Conservation (phyloP, 2,888 invertebrate genomes). For the Reticulitermes lucifugus region DNA sequence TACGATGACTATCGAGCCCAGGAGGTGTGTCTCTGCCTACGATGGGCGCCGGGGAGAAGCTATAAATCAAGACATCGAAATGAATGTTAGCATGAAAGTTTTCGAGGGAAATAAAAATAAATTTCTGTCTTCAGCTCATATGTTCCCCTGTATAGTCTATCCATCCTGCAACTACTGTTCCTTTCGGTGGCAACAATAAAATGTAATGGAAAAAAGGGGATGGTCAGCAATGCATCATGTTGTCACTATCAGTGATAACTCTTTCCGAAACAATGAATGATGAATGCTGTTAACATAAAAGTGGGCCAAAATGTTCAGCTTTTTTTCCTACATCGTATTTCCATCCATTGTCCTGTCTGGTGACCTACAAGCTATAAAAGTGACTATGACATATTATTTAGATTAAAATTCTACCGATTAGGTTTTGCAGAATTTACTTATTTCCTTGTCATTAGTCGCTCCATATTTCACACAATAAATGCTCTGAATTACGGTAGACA, state of each 20-base stretch:
- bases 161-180: background rate
- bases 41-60: background rate
- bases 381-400: too few relatives aligned
- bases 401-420: too few relatives aligned
- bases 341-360: too few relatives aligned
- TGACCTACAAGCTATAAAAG: too few relatives aligned
- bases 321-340: too few relatives aligned
- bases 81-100: slow-evolving; percentile 18
- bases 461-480: too few relatives aligned
- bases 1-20: background rate
- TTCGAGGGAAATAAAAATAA: slow-evolving; percentile 26
- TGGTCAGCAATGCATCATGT: background rate
- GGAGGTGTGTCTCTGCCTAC: slow-evolving; percentile 5
- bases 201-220: background rate
- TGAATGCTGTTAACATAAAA: too few relatives aligned
- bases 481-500: too few relatives aligned
- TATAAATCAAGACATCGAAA: slow-evolving; percentile 20
- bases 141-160: background rate
- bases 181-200: background rate
- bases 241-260: background rate
- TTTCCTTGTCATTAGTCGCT: too few relatives aligned
- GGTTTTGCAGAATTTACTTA: too few relatives aligned
- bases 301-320: too few relatives aligned
- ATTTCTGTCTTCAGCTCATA: slow-evolving; percentile 15
- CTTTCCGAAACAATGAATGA: background rate